Base-by-base conservation (phyloP, 2,797 vertebrate genomes). In the Sus cebifrons region DNA sequence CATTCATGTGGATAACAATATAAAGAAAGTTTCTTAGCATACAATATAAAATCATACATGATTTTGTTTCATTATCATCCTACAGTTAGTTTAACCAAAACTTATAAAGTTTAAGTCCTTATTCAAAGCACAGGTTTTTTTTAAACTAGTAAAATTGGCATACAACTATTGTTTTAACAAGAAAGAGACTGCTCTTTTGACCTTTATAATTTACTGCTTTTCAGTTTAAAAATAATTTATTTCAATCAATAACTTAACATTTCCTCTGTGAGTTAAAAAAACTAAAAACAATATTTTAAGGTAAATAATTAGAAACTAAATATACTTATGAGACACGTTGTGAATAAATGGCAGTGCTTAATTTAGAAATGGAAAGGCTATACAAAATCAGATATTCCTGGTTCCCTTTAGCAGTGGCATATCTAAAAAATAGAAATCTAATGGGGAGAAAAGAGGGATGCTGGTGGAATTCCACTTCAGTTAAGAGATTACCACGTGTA, bases 171-270 rank as follows among this genome's bases (percentile, higher is more conserved):
- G 12, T 91, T 88, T 70, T 52, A 75, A 81, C 2, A 20, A 0
- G 32, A 79, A 78, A 88, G n/a, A 70, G 14, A 23, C 1, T 58
- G 13, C 10, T 93, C 12, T 86, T 82, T 78, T 93, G 27, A 29
- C 9, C 20, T 75, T 88, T 60, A 73, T 68, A 64, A 18, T 70
- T 70, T 84, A 83, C 14, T 88, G 54, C 3, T n/a, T 84, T 94
- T 85, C 56, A 62, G 62, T 23, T 67, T 90, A 86, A 84, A 86
- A 93, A 84, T 74, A 88, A 54, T 84, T 70, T 78, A 64, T 83
- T 93, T 83, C 29, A 68, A 64, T 70, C 75, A 67, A 32, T 86
- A 81, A 75, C 18, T 52, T 78, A 83, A 32, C 6, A 78, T 83
- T 89, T 75, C 68, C 10, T 70, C 14, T 54, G 18, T 73, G 56